Base-by-base conservation (phyloP, 2,113 vertebrate genomes). In the Connochaetes taurinus region DNA sequence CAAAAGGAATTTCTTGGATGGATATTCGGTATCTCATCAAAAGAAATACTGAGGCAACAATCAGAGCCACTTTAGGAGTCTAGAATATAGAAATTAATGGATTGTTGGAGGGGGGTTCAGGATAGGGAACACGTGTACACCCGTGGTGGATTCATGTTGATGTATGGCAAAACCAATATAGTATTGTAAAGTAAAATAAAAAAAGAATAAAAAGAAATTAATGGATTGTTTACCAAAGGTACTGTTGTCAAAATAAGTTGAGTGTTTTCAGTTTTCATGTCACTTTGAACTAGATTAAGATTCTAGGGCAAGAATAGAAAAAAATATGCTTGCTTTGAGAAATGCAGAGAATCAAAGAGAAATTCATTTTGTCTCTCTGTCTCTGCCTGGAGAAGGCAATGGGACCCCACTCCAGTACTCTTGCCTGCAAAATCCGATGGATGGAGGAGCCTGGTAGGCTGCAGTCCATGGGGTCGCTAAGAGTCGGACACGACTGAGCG, bases 251-350 rank as follows among this genome's bases (percentile, higher is more conserved):
- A 71, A 96, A 78, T 40, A 29, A 67, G 82, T 89, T 16, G 89
- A 50, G 5, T 6, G 36, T 15, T 57, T 95, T 91, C 83, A 81
- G n/a, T 83, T 87, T 60, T 95, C 19, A 10, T 40, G 15, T 91
- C 50, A 50, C 57, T 91, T 55, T 88, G 60, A 91, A 85, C 6
- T 82, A 36, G 10, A 55, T 74, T 50, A 50, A 83, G 80, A 90
- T 78, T 92, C 11, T 52, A 91, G 0, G 7, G 13, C 53, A 5
- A 94, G 3, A 67, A 19, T 25, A 45, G 19, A 2, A 81, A 95
- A 62, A 40, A 60, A 0, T 7, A 71, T 78, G 2, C 31, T 93
- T 13, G 91, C 43, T 88, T 92, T 86, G 50, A 94, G 47, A 95
- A 85, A 86, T 29, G 58, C 25, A 58, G 25, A 58, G 57, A 58